These are phyloP conservation scores for Cladorhizidae sp. DNA, from an alignment of 37 sponge, comb jelly and placozoan genomes.

Conservation along the genomic window DNA sequence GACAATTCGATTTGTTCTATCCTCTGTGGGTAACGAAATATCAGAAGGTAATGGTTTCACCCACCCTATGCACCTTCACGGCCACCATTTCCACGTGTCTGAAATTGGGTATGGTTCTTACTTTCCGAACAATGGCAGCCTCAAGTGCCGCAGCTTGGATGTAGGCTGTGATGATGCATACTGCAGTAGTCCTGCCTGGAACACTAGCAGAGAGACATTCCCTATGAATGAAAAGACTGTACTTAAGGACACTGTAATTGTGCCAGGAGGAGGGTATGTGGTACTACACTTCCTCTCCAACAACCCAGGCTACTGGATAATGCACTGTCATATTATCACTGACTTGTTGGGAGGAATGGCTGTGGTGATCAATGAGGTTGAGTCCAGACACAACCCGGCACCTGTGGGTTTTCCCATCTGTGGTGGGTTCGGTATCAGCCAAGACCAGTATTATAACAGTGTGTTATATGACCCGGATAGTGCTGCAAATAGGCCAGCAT, in stretches of 20 bases:
- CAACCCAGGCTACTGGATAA: constrained; percentile 93
- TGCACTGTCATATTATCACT: constrained; percentile 87
- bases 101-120: constrained; percentile 69
- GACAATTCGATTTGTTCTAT: constrained; percentile 32
- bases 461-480: constrained; percentile 7
- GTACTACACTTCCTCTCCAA: constrained; percentile 75
- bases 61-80: constrained; percentile 81
- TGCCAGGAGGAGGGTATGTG: constrained; percentile 87
- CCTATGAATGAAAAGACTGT: constrained; percentile 16
- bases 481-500: no score
- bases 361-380: constrained; percentile 62
- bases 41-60: constrained; percentile 9
- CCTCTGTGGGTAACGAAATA: constrained; percentile 11
- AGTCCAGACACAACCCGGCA: constrained; percentile 21
- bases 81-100: constrained; percentile 70
- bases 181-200: constrained; percentile 25
- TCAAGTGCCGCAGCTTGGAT: constrained; percentile 8
- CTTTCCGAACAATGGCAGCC: neutral
- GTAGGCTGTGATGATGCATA: constrained; percentile 34
- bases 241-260: constrained; percentile 82
- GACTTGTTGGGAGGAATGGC: constrained; percentile 86
- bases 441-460: constrained; percentile 5
- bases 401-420: constrained; percentile 32
- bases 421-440: constrained; percentile 16
- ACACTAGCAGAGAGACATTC: neutral